Base-by-base conservation (phyloP, 2,888 invertebrate genomes). In the Macrosoma leucophasiata region DNA sequence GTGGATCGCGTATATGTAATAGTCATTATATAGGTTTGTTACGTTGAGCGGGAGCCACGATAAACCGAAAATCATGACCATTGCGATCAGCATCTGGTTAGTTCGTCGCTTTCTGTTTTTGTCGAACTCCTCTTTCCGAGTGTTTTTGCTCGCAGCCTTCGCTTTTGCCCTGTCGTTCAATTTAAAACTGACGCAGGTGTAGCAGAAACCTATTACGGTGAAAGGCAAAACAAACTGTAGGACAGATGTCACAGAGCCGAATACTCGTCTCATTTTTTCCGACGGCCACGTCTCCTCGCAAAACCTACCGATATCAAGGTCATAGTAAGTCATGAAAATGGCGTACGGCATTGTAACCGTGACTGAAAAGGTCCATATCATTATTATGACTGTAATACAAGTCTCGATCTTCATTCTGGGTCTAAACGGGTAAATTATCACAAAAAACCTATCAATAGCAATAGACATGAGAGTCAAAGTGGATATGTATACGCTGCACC, bases 381-480 rank as follows among this genome's bases (percentile, higher is more conserved):
- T 87, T 4, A 93, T 77, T 32, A 98, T 96, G 42, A 97, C 93
- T 4, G 88, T 74, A 24, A 96, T 85, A 65, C 96, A 98, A 4
- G 93, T 92, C 46, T 90, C 89, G 21, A 94, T 87, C 69, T 93
- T 94, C 95, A 97, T 97, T 42, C 97, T 88, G 3, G 95, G 96
- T 62, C 91, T 89, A 76, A 97, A 98, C 0, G 98, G 98, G 69
- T 97, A 95, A 45, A 98, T 94, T 52, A 99, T 98, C 42, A 98
- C 97, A 72, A 97, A 94, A 78, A 96, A 98, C 34, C 98, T 90
- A 82, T 99, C 98, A 41, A 98, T 92, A 29, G 98, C 98, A 55
- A 99, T 98, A 48, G 97, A 95, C 52, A 96, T 98, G 44, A 99
- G 88, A 3, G 98, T 98, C 55, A 98, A 86, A 1, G 98, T 97